A percentile compares a stretch with the other conserved stretches of the same genome.
These are phyloP conservation scores for Orchesella cincta DNA, from an alignment of 1,140 invertebrate species.

Conservation along the genomic window DNA sequence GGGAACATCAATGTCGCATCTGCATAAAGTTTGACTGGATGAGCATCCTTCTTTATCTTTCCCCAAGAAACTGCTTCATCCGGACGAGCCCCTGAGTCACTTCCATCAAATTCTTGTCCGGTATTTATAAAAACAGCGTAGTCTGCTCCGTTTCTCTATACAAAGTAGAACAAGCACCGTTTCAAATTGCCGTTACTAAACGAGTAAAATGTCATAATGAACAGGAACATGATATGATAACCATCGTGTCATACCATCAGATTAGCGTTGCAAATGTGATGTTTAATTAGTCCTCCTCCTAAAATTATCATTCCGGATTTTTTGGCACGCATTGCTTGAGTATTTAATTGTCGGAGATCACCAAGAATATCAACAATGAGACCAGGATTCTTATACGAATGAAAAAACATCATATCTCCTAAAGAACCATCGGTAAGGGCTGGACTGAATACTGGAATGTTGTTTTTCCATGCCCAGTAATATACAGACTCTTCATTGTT, in stretches of 20 bases:
- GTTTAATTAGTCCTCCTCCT: conserved; percentile 96
- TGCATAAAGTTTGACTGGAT: conserved; percentile 92
- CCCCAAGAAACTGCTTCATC: conserved; percentile 99
- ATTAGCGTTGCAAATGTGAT: conserved; percentile 98
- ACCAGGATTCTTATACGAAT: conserved; percentile 90
- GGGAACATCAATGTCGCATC: conserved; percentile 96
- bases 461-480: conserved; percentile 97
- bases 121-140: conserved; percentile 96
- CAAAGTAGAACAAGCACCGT: conserved; percentile 51
- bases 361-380: conserved; percentile 88
- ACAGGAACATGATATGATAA: conserved; percentile 23
- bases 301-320: conserved; percentile 96
- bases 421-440: conserved; percentile 97
- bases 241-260: conserved; percentile 71
- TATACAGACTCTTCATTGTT: conserved; percentile 89
- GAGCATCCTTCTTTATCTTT: conserved; percentile 86
- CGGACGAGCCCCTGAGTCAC: conserved; percentile 93
- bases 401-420: conserved; percentile 99
- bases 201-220: background rate
- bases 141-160: conserved; percentile 93
- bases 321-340: conserved; percentile 89
- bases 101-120: conserved; percentile 96
- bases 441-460: conserved; percentile 97
- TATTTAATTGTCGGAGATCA: conserved; percentile 88
- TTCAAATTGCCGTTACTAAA: conserved; percentile 16